These are phyloP conservation scores for Dendroctonus ponderosae DNA, from an alignment of 1,140 invertebrate genomes.

Conservation along the genomic window DNA sequence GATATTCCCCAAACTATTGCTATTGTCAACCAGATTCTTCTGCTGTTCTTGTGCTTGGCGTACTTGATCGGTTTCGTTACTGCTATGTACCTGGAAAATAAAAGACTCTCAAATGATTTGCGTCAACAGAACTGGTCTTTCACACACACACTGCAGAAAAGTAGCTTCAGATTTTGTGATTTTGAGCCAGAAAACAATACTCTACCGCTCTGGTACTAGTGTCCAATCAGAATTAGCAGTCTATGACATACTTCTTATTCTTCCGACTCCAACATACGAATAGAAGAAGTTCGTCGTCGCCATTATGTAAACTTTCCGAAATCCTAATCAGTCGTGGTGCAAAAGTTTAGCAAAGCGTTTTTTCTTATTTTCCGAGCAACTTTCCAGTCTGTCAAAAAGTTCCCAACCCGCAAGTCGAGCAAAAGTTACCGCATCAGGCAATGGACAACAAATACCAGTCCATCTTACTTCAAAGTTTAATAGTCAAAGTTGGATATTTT, in stretches of 20 bases:
- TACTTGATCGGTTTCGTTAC: constrained; percentile 99
- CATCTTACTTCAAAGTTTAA: constrained; percentile 1
- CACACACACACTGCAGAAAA: too few relatives aligned
- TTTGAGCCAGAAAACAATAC: too few relatives aligned
- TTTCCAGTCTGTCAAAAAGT: neutral
- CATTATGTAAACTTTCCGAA: too few relatives aligned
- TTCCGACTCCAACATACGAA: too few relatives aligned
- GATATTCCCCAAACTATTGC: constrained; percentile 96
- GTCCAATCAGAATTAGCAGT: too few relatives aligned
- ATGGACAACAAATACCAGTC: constrained; percentile 1
- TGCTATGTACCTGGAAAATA: constrained; percentile 87
- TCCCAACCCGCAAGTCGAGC: neutral
- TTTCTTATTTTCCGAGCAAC: neutral
- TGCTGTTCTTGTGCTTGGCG: constrained; percentile 96
- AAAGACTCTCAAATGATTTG: constrained; percentile 3
- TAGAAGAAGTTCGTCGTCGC: too few relatives aligned
- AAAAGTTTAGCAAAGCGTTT: neutral
- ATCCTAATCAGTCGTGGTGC: too few relatives aligned
- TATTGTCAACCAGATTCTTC: constrained; percentile 92
- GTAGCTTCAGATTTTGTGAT: too few relatives aligned
- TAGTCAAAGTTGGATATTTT: constrained; percentile 1
- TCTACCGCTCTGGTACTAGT: too few relatives aligned
- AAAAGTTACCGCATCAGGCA: neutral
- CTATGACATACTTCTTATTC: too few relatives aligned
- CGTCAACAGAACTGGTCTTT: too few relatives aligned